Conservation (phyloP, 2,113 vertebrate species). For the Macaca nemestrina region DNA sequence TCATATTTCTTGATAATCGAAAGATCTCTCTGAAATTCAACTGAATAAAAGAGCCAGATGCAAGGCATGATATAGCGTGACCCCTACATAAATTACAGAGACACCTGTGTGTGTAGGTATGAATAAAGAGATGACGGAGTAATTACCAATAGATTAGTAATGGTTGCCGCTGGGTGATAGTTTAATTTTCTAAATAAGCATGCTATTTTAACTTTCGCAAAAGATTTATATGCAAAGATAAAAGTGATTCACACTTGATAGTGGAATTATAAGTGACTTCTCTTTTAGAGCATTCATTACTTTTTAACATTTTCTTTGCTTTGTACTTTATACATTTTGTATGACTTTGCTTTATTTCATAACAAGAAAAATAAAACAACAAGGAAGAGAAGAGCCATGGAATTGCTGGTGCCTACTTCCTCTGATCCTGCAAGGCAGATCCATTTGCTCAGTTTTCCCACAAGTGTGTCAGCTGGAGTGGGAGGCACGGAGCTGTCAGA, state of each 20-base stretch:
- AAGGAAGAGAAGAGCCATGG: neutral
- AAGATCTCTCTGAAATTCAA: neutral
- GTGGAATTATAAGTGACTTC: neutral
- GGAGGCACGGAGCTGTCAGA: neutral
- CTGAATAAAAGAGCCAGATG: neutral
- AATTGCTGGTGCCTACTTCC: neutral
- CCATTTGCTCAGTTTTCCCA: neutral
- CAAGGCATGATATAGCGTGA: neutral
- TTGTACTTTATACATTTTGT: neutral
- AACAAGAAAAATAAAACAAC: neutral
- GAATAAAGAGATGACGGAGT: neutral
- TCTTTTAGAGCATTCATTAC: neutral
- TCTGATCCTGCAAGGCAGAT: neutral
- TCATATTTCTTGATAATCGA: neutral
- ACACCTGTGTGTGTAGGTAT: neutral
- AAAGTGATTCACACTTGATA: slow-evolving; percentile 2
- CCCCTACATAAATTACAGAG: neutral
- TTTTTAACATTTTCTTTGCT: neutral
- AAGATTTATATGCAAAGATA: neutral
- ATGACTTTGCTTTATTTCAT: neutral
- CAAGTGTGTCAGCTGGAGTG: neutral
- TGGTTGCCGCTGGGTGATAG: neutral
- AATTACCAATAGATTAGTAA: neutral
- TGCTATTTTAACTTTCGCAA: neutral
- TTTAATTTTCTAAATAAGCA: slow-evolving; percentile 11